A percentile compares a stretch with the other conserved stretches of the same genome.
Conservation (phyloP, 2,113 vertebrate genomes). For the Ceuthmochares aereus region DNA sequence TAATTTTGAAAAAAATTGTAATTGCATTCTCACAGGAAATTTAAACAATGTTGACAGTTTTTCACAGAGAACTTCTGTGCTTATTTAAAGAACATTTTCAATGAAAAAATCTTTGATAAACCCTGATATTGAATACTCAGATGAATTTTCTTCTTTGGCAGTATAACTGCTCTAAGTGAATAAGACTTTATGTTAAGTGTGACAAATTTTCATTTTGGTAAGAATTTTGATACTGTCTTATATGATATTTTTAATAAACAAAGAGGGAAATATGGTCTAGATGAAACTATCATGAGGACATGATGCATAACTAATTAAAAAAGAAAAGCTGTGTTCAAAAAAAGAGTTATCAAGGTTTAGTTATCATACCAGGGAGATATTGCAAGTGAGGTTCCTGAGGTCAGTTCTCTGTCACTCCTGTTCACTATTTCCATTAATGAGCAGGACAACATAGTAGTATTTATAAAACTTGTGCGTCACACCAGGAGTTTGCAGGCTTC, state of each 20-base stretch:
- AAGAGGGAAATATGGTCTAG: not conserved
- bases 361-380: slow-evolving; percentile 45
- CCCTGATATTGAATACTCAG: not conserved
- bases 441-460: not conserved
- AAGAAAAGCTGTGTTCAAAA: slow-evolving; percentile 47
- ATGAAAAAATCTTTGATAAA: not conserved
- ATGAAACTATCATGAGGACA: not conserved
- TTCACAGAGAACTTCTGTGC: not conserved
- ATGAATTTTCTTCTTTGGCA: not conserved
- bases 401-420: slow-evolving; percentile 50
- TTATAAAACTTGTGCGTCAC: slow-evolving; percentile 26
- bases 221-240: not conserved
- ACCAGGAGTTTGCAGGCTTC: not conserved
- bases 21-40: not conserved
- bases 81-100: not conserved
- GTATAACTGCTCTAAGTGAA: not conserved
- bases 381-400: slow-evolving; percentile 35
- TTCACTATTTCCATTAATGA: slow-evolving; percentile 53
- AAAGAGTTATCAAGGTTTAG: slow-evolving; percentile 14
- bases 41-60: not conserved
- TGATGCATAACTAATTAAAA: slow-evolving; percentile 46
- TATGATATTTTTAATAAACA: not conserved
- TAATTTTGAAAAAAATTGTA: not conserved
- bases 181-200: not conserved
- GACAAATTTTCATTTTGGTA: not conserved